Evolutionary conservation across 2,113 vertebrate genomes (phyloP).

Genomic region (Macroglossus sobrinus): DNA sequence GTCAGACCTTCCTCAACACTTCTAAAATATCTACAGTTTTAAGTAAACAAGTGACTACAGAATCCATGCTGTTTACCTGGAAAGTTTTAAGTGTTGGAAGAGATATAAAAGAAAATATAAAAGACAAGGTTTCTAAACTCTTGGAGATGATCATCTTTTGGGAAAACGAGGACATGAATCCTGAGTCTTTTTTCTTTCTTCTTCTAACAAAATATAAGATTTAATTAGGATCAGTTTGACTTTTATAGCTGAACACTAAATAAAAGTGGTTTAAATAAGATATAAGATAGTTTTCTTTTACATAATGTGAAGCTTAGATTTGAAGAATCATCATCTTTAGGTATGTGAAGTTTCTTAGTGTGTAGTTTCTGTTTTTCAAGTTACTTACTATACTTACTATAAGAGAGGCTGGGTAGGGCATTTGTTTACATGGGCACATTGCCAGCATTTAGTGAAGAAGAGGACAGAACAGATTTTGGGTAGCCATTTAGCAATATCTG

Average conservation of each 20-base stretch:
- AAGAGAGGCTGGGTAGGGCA: not conserved
- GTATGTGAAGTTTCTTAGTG: accelerated
- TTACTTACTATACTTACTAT: not conserved
- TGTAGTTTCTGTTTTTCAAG: not conserved
- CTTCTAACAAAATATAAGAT: not conserved
- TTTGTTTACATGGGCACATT: not conserved
- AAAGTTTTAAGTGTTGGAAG: not conserved
- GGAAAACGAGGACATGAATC: not conserved
- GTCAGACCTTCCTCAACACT: not conserved
- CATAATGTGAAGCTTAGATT: not conserved
- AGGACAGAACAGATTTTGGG: not conserved
- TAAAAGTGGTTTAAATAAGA: not conserved
- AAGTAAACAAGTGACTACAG: not conserved
- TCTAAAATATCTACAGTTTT: not conserved
- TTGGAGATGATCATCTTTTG: not conserved
- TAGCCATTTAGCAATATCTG: not conserved
- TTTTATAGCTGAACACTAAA: not conserved
- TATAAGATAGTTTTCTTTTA: not conserved
- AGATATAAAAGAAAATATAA: not conserved
- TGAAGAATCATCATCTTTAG: not conserved
- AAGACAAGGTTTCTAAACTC: not conserved
- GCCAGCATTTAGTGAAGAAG: not conserved
- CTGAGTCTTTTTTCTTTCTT: not conserved
- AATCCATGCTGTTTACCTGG: not conserved
- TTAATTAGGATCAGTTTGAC: not conserved